Percentiles rank a stretch among this genome's conserved stretches.
Conservation (phyloP, 2,888 invertebrate genomes). For the Cinara cedri region DNA sequence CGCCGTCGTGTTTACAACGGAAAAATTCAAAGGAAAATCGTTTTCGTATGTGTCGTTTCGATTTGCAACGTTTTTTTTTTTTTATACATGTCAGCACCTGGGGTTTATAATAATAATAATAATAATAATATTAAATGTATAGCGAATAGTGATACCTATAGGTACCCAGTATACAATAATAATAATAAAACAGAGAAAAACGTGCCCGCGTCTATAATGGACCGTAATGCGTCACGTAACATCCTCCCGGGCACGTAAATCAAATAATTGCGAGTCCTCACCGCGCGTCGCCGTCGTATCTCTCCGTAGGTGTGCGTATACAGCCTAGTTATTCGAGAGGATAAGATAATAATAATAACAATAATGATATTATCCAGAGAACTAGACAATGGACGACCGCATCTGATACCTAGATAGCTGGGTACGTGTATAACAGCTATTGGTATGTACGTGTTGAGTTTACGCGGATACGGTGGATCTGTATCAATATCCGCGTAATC, state of each 20-base stretch:
- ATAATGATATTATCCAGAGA: not conserved
- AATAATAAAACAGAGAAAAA: constrained; percentile 40
- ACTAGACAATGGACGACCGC: too few relatives aligned
- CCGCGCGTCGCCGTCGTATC: too few relatives aligned
- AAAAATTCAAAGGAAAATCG: constrained; percentile 42
- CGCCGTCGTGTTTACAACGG: constrained; percentile 1
- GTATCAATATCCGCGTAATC: too few relatives aligned
- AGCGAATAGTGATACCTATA: not conserved
- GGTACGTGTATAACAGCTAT: not conserved
- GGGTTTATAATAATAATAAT: not conserved
- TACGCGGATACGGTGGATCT: constrained; percentile 5
- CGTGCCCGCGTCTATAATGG: constrained; percentile 35
- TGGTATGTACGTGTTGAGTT: not conserved
- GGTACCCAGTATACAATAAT: not conserved
- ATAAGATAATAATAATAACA: constrained; percentile 35
- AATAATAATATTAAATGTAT: not conserved
- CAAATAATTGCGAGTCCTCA: constrained; percentile 26
- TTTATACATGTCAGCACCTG: constrained; percentile 9
- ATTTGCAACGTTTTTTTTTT: constrained; percentile 24
- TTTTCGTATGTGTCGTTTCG: constrained; percentile 48
- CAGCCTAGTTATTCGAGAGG: not conserved
- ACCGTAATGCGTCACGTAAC: constrained; percentile 38
- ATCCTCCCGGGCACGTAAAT: constrained; percentile 46
- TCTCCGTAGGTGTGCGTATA: constrained; percentile 5
- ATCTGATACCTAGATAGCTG: not conserved